Percentiles rank a stretch among this genome's conserved stretches.
phyloP scores from a whole-genome alignment of 2,888 invertebrate species.

The Drosophila nigricruria region DNA sequence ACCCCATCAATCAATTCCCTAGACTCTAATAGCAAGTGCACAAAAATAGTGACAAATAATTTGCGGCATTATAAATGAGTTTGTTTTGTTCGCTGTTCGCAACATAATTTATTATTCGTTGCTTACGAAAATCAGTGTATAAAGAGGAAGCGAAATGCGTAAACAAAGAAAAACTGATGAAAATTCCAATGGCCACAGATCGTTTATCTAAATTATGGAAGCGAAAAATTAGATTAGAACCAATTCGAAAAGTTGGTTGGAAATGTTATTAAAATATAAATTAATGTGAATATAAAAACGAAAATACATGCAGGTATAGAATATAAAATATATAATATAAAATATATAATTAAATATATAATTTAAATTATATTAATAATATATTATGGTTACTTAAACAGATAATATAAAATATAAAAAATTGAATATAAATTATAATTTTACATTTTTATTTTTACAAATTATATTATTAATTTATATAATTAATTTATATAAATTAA shows the following conservation, averaged over 20 bases:
- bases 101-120: constrained; percentile 64
- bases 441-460: no score
- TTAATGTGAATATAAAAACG: neutral
- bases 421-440: no score
- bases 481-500: no score
- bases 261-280: no score
- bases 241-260: neutral
- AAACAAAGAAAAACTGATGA: constrained; percentile 2
- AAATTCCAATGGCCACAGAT: neutral
- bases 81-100: constrained; percentile 61
- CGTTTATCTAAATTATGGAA: neutral
- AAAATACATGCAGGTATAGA: neutral
- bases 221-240: neutral
- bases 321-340: no score
- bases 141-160: neutral
- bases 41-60: constrained; percentile 68
- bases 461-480: no score
- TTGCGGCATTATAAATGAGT: constrained; percentile 69
- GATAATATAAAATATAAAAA: no score
- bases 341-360: no score
- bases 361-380: no score
- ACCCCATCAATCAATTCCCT: neutral
- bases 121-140: constrained; percentile 15
- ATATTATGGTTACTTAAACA: no score
- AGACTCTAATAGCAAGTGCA: constrained; percentile 60